Conservation (phyloP, 2,797 vertebrate species). For the Oryzias dopingdopingensis region DNA sequence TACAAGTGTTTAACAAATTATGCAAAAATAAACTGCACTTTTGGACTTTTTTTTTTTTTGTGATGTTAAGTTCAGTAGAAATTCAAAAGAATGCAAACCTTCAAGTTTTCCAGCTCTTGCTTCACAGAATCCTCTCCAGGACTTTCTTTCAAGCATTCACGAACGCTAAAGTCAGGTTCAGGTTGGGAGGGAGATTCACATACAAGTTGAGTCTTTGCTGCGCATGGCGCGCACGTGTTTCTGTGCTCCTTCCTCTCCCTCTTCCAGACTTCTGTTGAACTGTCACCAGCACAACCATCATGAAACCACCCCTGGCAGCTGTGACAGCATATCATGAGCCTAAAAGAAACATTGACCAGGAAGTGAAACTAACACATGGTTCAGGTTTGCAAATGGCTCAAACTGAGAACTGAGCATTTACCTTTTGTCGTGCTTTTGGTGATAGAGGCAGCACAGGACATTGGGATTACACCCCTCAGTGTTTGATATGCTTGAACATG, state of each 20-base stretch:
- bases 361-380: constrained; percentile 40
- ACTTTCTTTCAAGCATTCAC: constrained; percentile 54
- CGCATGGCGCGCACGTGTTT: constrained; percentile 89
- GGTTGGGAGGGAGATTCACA: constrained; percentile 30
- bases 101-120: constrained; percentile 73
- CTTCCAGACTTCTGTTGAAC: constrained; percentile 78
- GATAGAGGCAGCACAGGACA: constrained; percentile 86
- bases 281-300: constrained; percentile 88
- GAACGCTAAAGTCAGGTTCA: constrained; percentile 22
- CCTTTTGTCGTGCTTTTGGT: constrained; percentile 89
- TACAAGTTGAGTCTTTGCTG: constrained; percentile 63
- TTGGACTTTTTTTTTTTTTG: constrained; percentile 1
- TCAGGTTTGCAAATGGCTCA: constrained; percentile 33
- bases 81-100: constrained; percentile 74
- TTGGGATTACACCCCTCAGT: constrained; percentile 80
- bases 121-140: constrained; percentile 66
- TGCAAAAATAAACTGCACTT: no score
- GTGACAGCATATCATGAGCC: constrained; percentile 96
- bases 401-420: constrained; percentile 52
- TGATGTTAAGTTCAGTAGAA: not conserved
- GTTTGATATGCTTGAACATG: constrained; percentile 67
- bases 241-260: constrained; percentile 85
- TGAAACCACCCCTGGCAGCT: constrained; percentile 94
- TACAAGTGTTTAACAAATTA: no score
- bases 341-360: constrained; percentile 55